phyloP scores from a whole-genome alignment of 2,797 vertebrate species.

The Cephalopachus bancanus region DNA sequence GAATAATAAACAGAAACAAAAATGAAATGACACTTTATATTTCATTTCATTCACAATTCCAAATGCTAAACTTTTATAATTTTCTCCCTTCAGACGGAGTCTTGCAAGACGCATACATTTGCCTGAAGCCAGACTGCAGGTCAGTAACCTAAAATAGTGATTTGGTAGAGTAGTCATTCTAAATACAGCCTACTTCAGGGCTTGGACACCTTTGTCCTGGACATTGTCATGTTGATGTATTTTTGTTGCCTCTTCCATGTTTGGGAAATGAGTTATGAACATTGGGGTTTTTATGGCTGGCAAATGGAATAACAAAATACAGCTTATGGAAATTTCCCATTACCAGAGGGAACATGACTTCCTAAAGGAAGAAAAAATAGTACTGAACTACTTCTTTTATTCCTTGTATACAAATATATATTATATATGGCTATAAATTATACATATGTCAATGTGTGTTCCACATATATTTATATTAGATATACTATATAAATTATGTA shows the following conservation, averaged over 20 bases:
- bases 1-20: background rate
- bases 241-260: background rate
- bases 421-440: background rate
- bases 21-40: background rate
- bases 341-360: background rate
- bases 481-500: too few relatives aligned
- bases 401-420: background rate
- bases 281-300: background rate
- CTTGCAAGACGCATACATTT: background rate
- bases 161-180: background rate
- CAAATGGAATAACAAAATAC: background rate
- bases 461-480: too few relatives aligned
- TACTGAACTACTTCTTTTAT: background rate
- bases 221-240: background rate
- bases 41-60: background rate
- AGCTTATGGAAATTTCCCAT: background rate
- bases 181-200: background rate
- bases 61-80: background rate
- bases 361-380: background rate
- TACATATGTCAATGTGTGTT: background rate
- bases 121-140: background rate
- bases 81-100: background rate
- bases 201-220: background rate
- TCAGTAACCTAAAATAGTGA: background rate
- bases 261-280: background rate